Base-by-base conservation (phyloP, 92 coral and sea anemone genomes). In the Porites lobata region DNA sequence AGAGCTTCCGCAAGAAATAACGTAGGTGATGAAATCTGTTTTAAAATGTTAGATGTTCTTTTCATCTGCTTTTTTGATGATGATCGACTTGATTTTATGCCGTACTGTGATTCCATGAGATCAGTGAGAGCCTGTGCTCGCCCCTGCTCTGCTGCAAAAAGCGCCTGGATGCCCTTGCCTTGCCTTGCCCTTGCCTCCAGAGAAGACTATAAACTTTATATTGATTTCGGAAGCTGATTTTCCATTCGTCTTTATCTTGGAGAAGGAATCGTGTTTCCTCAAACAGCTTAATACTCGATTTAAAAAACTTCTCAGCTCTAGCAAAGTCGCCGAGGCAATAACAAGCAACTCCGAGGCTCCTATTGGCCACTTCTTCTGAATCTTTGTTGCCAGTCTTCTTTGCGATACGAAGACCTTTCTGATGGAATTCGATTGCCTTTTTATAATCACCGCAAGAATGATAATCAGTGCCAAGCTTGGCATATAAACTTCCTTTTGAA, bases 71-170 rank as follows among this genome's bases (percentile, higher is more conserved):
- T 3, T 8, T 22, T 18, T 21, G 43, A 67, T 8, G 4, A 9
- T 11, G 72, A 2, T 10, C 29, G 13, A 20, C 6, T 7, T 29
- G 12, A 20, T 18, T 67, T 4, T 10, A 19, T 6, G 6, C 14
- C 72, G 22, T n/a, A 67, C 9, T 67, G 29, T 67, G 32, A 67
- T 67, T 7, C 72, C 72, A 67, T 67, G 29, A 67, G 72, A 21
- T 67, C 72, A 10, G 9, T 67, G 1, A 67, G 32, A 20, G 32
- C 71, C 13, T 67, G 72, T 67, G 32, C 72, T 4, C 72, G 72
- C 24, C 72, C 72, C 32, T 20, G 47, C 15, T 67, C 72, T 5
- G 47, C 72, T 1, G 72, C 21, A 67, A 67, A 13, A 22, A 67
- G 32, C 24, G 72, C 72, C 32, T 67, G 38, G 15, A 21, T 20